These are phyloP conservation scores for Aphidius gifuensis DNA, from an alignment of 1,140 invertebrate genomes.

Conservation along the genomic window DNA sequence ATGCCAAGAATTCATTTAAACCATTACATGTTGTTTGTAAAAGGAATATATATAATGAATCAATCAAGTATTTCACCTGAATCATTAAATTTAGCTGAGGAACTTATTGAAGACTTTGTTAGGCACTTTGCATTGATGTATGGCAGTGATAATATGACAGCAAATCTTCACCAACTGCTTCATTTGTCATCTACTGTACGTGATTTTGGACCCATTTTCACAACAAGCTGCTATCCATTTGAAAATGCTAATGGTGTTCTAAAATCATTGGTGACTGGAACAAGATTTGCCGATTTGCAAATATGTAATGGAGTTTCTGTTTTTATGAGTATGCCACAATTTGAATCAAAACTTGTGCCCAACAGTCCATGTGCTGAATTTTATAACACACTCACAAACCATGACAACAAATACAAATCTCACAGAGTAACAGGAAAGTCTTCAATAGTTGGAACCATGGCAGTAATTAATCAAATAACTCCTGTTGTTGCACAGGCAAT, in stretches of 20 bases:
- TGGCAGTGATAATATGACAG: neutral
- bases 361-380: neutral
- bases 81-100: slow-evolving; percentile 5
- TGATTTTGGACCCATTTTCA: slow-evolving; percentile 15
- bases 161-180: slow-evolving; percentile 12
- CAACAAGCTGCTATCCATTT: slow-evolving; percentile 15
- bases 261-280: slow-evolving; percentile 2
- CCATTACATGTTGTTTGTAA: slow-evolving; percentile 17
- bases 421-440: neutral
- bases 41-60: slow-evolving; percentile 13
- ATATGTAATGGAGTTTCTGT: too few species aligned
- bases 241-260: slow-evolving; percentile 21
- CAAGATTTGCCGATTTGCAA: slow-evolving; percentile 4
- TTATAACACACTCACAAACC: neutral
- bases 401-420: slow-evolving; percentile 6
- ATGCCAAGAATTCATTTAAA: slow-evolving; percentile 14
- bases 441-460: neutral
- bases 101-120: slow-evolving; percentile 7
- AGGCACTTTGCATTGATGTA: slow-evolving; percentile 14
- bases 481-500: neutral
- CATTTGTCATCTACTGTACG: slow-evolving; percentile 13
- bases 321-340: neutral
- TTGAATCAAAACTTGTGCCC: neutral
- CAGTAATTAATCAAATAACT: too few species aligned
- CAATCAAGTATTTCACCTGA: slow-evolving; percentile 1